These are phyloP conservation scores for Strigamia maritima DNA, from an alignment of 2,888 invertebrate genomes.

Conservation along the genomic window DNA sequence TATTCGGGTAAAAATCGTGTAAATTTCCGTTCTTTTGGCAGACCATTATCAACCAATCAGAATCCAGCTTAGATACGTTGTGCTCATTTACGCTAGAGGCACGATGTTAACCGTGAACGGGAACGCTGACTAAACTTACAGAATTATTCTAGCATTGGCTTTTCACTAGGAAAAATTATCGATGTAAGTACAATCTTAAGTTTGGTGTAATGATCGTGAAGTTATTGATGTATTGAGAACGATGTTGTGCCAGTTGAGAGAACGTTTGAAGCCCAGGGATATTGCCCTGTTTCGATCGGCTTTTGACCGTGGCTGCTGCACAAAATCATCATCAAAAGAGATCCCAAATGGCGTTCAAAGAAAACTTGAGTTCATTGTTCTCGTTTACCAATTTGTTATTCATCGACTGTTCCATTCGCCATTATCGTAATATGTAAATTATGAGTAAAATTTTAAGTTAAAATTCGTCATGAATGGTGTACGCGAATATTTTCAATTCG, in stretches of 20 bases:
- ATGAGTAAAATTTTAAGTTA: not conserved
- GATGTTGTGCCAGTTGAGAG: not conserved
- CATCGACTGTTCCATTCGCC: not conserved
- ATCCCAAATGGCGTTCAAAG: conserved; percentile 39
- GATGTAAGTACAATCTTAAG: conserved; percentile 32
- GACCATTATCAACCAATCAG: conserved; percentile 11
- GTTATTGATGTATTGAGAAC: not conserved
- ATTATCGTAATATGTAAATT: not conserved
- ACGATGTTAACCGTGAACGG: conserved; percentile 38
- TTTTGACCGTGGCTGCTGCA: conserved; percentile 38
- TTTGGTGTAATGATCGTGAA: not conserved
- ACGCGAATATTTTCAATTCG: not conserved
- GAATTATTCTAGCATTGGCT: conserved; percentile 35
- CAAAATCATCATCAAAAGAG: conserved; percentile 37
- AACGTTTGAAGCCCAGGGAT: conserved; percentile 3
- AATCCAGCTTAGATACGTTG: not conserved
- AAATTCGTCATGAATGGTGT: not conserved
- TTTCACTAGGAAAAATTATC: not conserved
- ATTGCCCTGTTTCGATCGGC: conserved; percentile 39
- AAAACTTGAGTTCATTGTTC: conserved; percentile 38
- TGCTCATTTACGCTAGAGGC: conserved; percentile 21
- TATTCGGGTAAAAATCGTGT: not conserved
- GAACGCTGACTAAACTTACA: conserved; percentile 37
- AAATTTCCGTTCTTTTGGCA: not conserved
- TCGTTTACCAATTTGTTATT: conserved; percentile 17